phyloP scores from a whole-genome alignment of 2,888 invertebrate species.

The Psylliodes chrysocephalus region DNA sequence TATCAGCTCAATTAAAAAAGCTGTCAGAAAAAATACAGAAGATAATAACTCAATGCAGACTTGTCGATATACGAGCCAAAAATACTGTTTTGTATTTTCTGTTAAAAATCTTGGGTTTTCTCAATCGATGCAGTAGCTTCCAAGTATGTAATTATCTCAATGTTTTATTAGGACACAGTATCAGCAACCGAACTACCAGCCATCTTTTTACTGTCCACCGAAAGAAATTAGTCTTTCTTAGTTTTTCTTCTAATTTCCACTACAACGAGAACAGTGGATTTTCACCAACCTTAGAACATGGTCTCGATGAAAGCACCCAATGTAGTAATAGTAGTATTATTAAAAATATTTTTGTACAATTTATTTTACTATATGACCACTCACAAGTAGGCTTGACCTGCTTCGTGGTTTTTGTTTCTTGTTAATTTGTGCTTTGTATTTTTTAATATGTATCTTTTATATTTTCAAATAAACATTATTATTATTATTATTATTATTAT shows the following conservation, averaged over 20 bases:
- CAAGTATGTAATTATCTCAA: too few species aligned
- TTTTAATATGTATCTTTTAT: too few species aligned
- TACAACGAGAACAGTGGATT: not conserved
- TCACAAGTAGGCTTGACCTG: too few species aligned
- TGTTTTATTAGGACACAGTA: too few species aligned
- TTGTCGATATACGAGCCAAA: not conserved
- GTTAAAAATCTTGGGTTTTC: not conserved
- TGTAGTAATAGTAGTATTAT: not conserved
- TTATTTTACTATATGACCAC: too few species aligned
- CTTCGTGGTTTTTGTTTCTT: too few species aligned
- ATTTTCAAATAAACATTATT: too few species aligned
- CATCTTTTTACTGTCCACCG: not conserved
- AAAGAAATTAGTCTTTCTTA: not conserved
- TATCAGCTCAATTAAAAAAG: constrained; percentile 7
- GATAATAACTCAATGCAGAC: constrained; percentile 2
- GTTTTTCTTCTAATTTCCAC: constrained; percentile 3
- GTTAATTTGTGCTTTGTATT: too few species aligned
- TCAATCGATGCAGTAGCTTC: not conserved
- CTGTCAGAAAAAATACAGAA: constrained; percentile 11
- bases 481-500: too few species aligned
- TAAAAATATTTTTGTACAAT: too few species aligned
- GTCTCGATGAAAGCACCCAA: not conserved
- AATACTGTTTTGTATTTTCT: not conserved
- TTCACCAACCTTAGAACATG: not conserved
- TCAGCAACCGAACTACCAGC: constrained; percentile 4